These are phyloP conservation scores for Tenodera sinensis DNA, from an alignment of 2,888 invertebrate genomes.

Conservation along the genomic window DNA sequence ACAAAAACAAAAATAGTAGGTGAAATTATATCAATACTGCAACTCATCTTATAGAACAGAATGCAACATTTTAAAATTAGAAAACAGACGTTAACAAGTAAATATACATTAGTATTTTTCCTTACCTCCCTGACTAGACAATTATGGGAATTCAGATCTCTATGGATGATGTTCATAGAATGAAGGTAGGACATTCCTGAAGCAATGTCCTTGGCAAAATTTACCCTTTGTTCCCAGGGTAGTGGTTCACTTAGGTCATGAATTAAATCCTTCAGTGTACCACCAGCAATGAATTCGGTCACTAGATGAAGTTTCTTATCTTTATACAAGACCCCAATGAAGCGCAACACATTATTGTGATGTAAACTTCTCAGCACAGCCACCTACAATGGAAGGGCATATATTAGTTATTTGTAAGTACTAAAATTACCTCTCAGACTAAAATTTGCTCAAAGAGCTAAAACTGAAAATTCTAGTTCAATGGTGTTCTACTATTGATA, in stretches of 20 bases:
- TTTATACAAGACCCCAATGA: conserved; percentile 90
- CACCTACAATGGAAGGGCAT: conserved; percentile 53
- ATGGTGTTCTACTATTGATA: no score
- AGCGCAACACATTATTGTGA: conserved; percentile 86
- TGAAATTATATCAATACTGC: no score
- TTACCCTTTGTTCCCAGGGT: conserved; percentile 76
- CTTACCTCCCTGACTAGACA: conserved; percentile 80
- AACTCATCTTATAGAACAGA: no score
- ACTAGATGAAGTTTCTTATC: conserved; percentile 87
- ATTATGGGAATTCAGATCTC: conserved; percentile 94
- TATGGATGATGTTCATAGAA: conserved; percentile 90
- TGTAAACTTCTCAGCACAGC: conserved; percentile 85
- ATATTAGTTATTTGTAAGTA: no score
- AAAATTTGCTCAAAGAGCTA: no score
- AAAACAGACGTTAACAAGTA: neutral
- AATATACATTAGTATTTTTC: neutral
- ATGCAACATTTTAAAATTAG: neutral
- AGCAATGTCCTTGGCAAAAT: conserved; percentile 87
- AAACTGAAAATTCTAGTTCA: no score
- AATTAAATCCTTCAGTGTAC: conserved; percentile 80
- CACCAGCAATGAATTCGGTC: conserved; percentile 90
- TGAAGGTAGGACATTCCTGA: conserved; percentile 93
- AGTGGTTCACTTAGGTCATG: conserved; percentile 68
- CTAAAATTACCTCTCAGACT: no score
- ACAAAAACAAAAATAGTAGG: no score